Evolutionary conservation across 2,113 vertebrate genomes (phyloP).

Genomic region (Phoenicopterus ruber): DNA sequence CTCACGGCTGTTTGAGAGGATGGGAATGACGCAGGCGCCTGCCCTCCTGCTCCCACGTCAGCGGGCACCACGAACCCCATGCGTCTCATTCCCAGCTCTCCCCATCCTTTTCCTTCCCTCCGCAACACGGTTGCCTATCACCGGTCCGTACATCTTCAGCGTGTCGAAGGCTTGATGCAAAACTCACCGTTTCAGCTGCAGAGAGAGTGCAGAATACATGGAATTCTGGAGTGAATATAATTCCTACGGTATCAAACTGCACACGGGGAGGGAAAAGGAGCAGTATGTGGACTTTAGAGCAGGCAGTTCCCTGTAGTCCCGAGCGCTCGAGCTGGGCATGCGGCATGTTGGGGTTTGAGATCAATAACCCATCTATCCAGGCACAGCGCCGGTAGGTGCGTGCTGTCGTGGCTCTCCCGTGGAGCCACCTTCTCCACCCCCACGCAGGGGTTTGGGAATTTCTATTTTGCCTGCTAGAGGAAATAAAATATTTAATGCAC

Average conservation of each 20-base stretch:
- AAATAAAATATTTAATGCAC: neutral
- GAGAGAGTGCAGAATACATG: neutral
- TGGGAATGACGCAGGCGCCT: fast-evolving
- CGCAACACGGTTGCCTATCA: fast-evolving
- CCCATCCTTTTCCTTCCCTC: neutral
- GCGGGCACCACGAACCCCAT: neutral
- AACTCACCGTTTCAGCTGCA: neutral
- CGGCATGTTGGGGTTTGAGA: neutral
- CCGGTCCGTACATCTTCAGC: too few species aligned
- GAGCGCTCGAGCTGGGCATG: fast-evolving
- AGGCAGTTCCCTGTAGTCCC: neutral
- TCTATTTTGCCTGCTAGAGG: neutral
- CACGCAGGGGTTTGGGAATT: neutral
- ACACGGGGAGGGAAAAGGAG: neutral
- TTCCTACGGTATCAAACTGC: neutral
- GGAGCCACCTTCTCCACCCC: neutral
- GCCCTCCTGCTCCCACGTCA: neutral
- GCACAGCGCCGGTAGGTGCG: neutral
- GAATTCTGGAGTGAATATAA: neutral
- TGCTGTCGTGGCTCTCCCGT: neutral
- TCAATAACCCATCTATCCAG: neutral
- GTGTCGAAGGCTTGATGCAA: neutral
- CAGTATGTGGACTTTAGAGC: neutral
- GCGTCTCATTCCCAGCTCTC: fast-evolving
- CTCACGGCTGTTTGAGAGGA: neutral